Evolutionary conservation across 2,797 vertebrate species (phyloP), one percentile per base, ranked within the genome.

Genomic region (Sciaenops ocellatus): DNA sequence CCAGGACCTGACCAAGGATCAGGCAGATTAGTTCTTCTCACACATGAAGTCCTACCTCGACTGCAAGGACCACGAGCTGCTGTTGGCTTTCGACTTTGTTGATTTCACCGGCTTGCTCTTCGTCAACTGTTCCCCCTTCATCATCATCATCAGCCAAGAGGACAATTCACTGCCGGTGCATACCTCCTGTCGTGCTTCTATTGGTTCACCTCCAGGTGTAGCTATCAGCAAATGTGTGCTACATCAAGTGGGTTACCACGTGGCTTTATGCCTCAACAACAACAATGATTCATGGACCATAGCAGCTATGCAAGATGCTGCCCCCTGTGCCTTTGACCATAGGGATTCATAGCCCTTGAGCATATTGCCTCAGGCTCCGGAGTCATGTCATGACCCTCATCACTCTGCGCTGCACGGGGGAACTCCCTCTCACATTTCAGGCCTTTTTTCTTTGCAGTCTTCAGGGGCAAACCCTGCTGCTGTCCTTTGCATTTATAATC

Each of bases 21-120:
- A 99, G 86, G 98, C 98, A 0, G 98, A 99, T 87, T 99, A 99
- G 94, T 99, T 98, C 92, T 97, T 99, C 74, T 99, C 98, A 4
- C 98, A 99, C 95, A 99, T 99, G 98, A 99, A 99, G 94, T 98
- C 98, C 66, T 99, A 97, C 80, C 96, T 98, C 80, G 98, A 99
- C 46, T 89, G 96, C 92, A 99, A 99, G 91, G 98, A 98, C 84
- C 96, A 98, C 0, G 98, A 99, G 74, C 95, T 99, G 68, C 96
- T 97, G 4, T 94, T 98, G 0, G 97, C 98, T 1, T 99, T 98
- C 0, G 98, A 99, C 95, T 99, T 99, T 9, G 96, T 99, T 0
- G 98, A 99, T 89, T 99, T 99, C 67, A 99, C 98, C 44, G 98
- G 98, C 95, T 99, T 97, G 1, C 97, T 99, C 83, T 99, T 99